phyloP scores from a whole-genome alignment of 2,888 invertebrate species.

The Blastobasis lacticolella region DNA sequence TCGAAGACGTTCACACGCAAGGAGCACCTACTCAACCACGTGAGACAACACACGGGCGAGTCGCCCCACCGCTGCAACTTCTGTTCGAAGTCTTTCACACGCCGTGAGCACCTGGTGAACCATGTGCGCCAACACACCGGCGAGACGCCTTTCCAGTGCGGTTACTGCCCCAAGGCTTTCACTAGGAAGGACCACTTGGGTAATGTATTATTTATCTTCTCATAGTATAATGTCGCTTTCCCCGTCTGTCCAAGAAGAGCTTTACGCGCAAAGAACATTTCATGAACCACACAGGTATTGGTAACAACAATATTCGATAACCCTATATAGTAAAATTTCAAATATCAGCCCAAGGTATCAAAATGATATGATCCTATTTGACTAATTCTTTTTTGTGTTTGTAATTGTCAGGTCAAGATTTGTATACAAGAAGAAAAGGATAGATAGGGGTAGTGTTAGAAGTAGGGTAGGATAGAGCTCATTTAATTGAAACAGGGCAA shows the following conservation, averaged over 20 bases:
- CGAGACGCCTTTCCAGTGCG: slow-evolving; percentile 85
- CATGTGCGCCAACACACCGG: slow-evolving; percentile 88
- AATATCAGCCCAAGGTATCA: no score
- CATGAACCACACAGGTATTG: slow-evolving; percentile 81
- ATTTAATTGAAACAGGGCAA: no score
- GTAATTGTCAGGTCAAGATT: no score
- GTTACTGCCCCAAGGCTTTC: slow-evolving; percentile 89
- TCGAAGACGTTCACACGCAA: slow-evolving; percentile 86
- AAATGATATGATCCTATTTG: no score
- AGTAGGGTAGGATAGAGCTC: no score
- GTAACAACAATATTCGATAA: not conserved
- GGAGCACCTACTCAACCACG: slow-evolving; percentile 84
- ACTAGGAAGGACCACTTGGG: slow-evolving; percentile 87
- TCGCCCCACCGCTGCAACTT: slow-evolving; percentile 90
- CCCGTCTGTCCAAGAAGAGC: slow-evolving; percentile 76
- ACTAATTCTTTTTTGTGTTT: no score
- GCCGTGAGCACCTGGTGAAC: slow-evolving; percentile 89
- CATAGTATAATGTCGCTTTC: no score
- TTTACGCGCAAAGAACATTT: slow-evolving; percentile 85
- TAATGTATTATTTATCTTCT: slow-evolving; percentile 18
- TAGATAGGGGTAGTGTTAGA: no score
- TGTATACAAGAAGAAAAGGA: no score
- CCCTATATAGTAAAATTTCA: no score
- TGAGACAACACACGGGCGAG: slow-evolving; percentile 85
- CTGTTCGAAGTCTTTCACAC: slow-evolving; percentile 90